Percentiles rank a stretch among this genome's conserved stretches.
These are phyloP conservation scores for Rhinogobius similis DNA, from an alignment of 2,113 vertebrate genomes.

Conservation along the genomic window DNA sequence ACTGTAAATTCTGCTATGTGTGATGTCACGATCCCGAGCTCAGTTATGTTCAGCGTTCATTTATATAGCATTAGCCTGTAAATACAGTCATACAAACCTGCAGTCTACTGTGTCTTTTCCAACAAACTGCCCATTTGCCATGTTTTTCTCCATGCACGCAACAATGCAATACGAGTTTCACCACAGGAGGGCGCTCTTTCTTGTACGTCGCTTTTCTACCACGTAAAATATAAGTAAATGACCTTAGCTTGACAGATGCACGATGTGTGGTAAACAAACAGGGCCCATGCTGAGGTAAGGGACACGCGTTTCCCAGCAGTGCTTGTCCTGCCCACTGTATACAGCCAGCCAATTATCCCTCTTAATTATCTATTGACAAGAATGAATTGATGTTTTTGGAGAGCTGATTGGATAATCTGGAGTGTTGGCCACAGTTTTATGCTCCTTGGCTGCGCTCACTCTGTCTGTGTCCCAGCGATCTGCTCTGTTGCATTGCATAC, in stretches of 20 bases:
- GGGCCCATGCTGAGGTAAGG: slow-evolving; percentile 42
- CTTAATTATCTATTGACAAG: slow-evolving; percentile 80
- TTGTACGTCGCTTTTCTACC: no score
- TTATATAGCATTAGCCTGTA: no score
- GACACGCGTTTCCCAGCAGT: slow-evolving; percentile 57
- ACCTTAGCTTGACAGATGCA: neutral
- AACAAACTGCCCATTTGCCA: neutral
- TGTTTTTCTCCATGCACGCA: neutral
- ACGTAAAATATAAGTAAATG: neutral
- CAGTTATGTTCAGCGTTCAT: no score
- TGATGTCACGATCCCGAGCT: no score
- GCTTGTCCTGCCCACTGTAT: slow-evolving; percentile 49
- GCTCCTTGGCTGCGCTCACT: slow-evolving; percentile 70
- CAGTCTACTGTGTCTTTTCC: no score
- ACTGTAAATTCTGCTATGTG: no score
- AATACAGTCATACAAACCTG: no score
- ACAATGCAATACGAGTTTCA: neutral
- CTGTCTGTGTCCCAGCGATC: slow-evolving; percentile 65
- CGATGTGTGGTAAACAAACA: neutral
- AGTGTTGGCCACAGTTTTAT: slow-evolving; percentile 68
- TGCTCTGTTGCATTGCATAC: slow-evolving; percentile 50
- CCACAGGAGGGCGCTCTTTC: neutral
- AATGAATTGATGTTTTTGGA: slow-evolving; percentile 76
- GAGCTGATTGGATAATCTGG: slow-evolving; percentile 77
- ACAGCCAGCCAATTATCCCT: slow-evolving; percentile 73